Evolutionary conservation across 2,888 invertebrate species (phyloP).

Genomic region (Tetrapedia diversipes): DNA sequence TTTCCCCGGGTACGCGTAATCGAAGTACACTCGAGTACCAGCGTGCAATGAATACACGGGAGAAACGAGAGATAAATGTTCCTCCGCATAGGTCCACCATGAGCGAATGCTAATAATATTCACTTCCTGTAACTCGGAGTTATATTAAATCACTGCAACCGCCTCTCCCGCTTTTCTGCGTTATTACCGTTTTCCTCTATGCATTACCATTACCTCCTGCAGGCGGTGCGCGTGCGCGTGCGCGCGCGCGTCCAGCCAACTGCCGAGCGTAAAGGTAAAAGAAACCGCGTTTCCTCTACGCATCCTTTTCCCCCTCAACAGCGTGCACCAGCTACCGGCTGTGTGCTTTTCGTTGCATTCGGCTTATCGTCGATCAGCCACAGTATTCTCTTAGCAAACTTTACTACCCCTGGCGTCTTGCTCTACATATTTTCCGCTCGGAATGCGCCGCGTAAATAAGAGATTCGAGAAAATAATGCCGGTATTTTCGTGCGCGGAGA

Average conservation of each 20-base stretch:
- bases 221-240: constrained; percentile 5
- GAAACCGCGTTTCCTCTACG: constrained; percentile 50
- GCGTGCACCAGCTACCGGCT: neutral
- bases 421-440: constrained; percentile 36
- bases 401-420: constrained; percentile 39
- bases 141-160: constrained; percentile 72
- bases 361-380: constrained; percentile 34
- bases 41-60: constrained; percentile 20
- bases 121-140: constrained; percentile 76
- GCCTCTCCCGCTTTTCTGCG: constrained; percentile 63
- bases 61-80: constrained; percentile 46
- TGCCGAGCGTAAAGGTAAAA: constrained; percentile 33
- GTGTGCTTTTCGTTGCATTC: constrained; percentile 41
- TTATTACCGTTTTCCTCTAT: constrained; percentile 68
- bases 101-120: constrained; percentile 79
- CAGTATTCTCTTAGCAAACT: constrained; percentile 34
- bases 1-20: neutral
- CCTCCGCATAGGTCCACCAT: constrained; percentile 46
- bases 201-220: constrained; percentile 41
- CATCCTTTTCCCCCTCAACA: constrained; percentile 36
- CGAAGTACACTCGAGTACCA: neutral
- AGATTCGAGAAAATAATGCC: constrained; percentile 14
- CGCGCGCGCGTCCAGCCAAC: constrained; percentile 8
- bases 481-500: constrained; percentile 8
- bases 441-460: constrained; percentile 13